phyloP scores from a whole-genome alignment of 2,888 invertebrate species.

The Barypeithes pellucidus region DNA sequence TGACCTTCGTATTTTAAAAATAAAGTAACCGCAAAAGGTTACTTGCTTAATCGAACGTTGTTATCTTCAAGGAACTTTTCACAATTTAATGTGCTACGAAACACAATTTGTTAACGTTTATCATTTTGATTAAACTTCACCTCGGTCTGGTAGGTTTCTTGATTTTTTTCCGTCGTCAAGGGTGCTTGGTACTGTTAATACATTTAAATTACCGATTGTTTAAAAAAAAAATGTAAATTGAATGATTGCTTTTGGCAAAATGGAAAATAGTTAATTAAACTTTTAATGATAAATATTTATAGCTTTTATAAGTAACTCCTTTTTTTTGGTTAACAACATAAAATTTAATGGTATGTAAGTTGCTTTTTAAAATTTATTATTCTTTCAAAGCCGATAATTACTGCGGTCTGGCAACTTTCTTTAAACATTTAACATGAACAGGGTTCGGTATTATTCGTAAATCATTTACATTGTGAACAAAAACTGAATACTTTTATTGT shows the following conservation, averaged over 20 bases:
- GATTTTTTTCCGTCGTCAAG: constrained; percentile 33
- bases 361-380: no score
- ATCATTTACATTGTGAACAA: no score
- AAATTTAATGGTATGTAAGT: no score
- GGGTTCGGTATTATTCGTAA: no score
- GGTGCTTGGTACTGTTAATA: constrained; percentile 4
- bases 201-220: neutral
- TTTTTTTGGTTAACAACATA: no score
- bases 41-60: constrained; percentile 32
- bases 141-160: constrained; percentile 31
- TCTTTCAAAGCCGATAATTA: no score
- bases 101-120: constrained; percentile 22
- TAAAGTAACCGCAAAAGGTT: constrained; percentile 49
- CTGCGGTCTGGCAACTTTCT: no score
- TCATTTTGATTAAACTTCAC: constrained; percentile 22
- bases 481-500: no score
- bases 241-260: constrained; percentile 1
- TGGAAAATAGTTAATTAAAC: no score
- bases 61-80: constrained; percentile 44
- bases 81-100: constrained; percentile 23
- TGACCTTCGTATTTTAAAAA: constrained; percentile 37
- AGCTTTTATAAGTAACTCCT: no score
- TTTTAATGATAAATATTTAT: no score
- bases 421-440: no score
- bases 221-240: neutral